phyloP scores from a whole-genome alignment of 2,888 invertebrate species.

The Tortrix viridana region DNA sequence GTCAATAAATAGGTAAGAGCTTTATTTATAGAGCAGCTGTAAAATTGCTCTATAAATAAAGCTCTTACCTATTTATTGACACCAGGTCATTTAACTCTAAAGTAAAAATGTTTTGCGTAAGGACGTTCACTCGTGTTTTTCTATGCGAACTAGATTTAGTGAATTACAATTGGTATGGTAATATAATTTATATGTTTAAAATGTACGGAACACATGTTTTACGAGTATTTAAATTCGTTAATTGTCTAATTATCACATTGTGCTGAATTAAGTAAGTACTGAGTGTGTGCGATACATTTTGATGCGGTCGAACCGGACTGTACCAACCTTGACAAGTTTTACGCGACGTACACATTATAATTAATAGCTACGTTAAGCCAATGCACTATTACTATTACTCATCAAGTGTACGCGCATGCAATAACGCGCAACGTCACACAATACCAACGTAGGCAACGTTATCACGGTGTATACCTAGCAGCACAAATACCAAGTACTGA shows the following conservation, averaged over 20 bases:
- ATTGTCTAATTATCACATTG: neutral
- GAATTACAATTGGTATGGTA: neutral
- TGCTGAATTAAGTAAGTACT: neutral
- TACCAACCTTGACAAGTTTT: slow-evolving; percentile 3
- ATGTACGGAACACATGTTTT: neutral
- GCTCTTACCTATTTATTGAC: slow-evolving; percentile 29
- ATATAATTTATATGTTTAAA: neutral
- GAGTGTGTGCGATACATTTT: neutral
- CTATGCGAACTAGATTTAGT: slow-evolving; percentile 9
- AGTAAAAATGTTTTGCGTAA: slow-evolving; percentile 28
- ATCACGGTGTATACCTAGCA: slow-evolving; percentile 15
- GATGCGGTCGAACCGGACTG: neutral
- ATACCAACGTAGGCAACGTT: slow-evolving; percentile 21
- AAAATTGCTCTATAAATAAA: slow-evolving; percentile 32
- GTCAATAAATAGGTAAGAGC: slow-evolving; percentile 29
- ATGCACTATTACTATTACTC: slow-evolving; percentile 33
- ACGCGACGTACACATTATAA: slow-evolving; percentile 4
- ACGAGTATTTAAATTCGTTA: neutral
- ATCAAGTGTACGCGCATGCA: slow-evolving; percentile 26
- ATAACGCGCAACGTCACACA: slow-evolving; percentile 15
- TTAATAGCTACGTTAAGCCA: slow-evolving; percentile 19
- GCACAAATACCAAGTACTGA: slow-evolving; percentile 6
- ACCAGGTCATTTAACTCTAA: slow-evolving; percentile 36
- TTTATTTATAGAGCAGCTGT: slow-evolving; percentile 33
- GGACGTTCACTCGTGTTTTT: slow-evolving; percentile 30